A percentile compares a stretch with the other conserved stretches of the same genome.
phyloP scores from a whole-genome alignment of 2,797 vertebrate genomes.

The Typhlichthys subterraneus region DNA sequence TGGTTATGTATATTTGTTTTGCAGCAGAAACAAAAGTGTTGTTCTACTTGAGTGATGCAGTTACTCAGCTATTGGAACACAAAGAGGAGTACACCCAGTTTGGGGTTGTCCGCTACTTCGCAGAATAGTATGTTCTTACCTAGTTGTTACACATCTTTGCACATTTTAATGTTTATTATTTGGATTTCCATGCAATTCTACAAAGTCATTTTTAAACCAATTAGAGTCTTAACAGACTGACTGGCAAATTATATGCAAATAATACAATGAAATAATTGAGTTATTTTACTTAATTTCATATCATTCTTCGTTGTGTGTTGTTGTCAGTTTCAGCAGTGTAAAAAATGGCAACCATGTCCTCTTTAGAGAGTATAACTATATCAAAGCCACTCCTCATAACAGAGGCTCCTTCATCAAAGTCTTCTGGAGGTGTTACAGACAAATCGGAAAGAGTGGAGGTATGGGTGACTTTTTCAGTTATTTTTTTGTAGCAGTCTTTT shows the following conservation, averaged over 20 bases:
- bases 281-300: no score
- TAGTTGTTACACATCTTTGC: no score
- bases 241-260: no score
- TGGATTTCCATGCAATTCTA: no score
- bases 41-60: constrained; percentile 93
- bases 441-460: constrained; percentile 94
- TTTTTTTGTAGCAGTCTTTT: not conserved
- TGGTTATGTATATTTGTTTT: constrained; percentile 17
- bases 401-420: constrained; percentile 88
- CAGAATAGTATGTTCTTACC: constrained; percentile 90
- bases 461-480: constrained; percentile 31
- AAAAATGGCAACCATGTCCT: constrained; percentile 93
- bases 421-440: constrained; percentile 95
- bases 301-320: constrained; percentile 14
- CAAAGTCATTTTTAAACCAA: no score
- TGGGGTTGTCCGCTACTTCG: constrained; percentile 90
- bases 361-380: constrained; percentile 92
- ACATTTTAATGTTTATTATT: no score
- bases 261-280: no score
- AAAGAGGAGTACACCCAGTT: constrained; percentile 91
- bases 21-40: constrained; percentile 88
- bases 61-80: constrained; percentile 88
- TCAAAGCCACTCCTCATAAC: constrained; percentile 91
- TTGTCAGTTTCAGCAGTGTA: constrained; percentile 90
- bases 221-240: no score